Evolutionary conservation across 2,888 invertebrate species (phyloP).

Genomic region (Dorcus hopei): DNA sequence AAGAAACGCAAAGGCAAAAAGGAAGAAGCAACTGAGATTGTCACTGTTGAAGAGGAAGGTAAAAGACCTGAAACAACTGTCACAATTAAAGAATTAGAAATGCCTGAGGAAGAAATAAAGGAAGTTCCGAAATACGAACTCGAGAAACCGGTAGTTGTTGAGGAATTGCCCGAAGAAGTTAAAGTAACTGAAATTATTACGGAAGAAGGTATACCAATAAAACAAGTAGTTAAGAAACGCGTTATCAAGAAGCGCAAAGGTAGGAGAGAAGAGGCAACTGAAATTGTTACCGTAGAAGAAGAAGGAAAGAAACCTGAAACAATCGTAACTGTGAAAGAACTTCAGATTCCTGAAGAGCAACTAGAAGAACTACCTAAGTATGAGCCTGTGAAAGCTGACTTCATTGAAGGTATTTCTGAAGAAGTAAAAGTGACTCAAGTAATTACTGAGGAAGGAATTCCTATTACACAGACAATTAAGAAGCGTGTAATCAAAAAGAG

Average conservation of each 20-base stretch:
- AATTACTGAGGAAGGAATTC: slow-evolving; percentile 25
- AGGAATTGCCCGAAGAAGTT: slow-evolving; percentile 43
- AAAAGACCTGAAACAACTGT: slow-evolving; percentile 44
- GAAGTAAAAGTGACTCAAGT: slow-evolving; percentile 32
- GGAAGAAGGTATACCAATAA: slow-evolving; percentile 45
- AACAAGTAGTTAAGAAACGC: slow-evolving; percentile 32
- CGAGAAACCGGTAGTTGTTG: slow-evolving; percentile 23
- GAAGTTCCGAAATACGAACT: slow-evolving; percentile 31
- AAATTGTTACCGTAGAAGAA: slow-evolving; percentile 39
- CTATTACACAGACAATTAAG: slow-evolving; percentile 29
- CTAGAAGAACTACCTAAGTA: slow-evolving; percentile 21
- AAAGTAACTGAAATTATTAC: slow-evolving; percentile 39
- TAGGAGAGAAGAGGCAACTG: slow-evolving; percentile 47
- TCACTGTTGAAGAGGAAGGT: slow-evolving; percentile 46
- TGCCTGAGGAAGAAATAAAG: slow-evolving; percentile 20
- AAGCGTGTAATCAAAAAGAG: slow-evolving; percentile 21
- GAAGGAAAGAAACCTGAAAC: slow-evolving; percentile 34
- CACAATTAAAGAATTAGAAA: slow-evolving; percentile 35
- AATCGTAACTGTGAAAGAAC: slow-evolving; percentile 31
- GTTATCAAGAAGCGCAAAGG: slow-evolving; percentile 37
- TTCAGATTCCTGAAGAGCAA: slow-evolving; percentile 11
- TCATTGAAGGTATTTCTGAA: slow-evolving; percentile 38
- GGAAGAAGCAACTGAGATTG: slow-evolving; percentile 41
- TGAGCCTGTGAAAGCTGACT: slow-evolving; percentile 22
- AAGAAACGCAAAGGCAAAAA: slow-evolving; percentile 31